These are phyloP conservation scores for Pipistrellus kuhlii DNA, from an alignment of 2,797 vertebrate species.

Conservation along the genomic window DNA sequence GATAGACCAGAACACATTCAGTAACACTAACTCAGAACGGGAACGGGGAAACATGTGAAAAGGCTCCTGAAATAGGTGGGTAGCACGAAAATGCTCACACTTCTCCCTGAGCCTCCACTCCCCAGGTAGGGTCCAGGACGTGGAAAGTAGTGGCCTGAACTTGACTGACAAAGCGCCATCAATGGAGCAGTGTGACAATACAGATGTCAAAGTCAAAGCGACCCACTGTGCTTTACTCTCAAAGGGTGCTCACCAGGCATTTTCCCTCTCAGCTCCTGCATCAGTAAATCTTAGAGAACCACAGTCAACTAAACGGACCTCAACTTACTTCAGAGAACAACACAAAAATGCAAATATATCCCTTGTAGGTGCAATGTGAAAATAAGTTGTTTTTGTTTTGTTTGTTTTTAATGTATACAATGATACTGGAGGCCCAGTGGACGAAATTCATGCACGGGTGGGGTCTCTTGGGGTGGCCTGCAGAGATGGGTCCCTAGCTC, in stretches of 20 bases:
- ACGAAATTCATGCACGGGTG: too few relatives aligned
- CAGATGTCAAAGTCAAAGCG: background rate
- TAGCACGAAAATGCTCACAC: background rate
- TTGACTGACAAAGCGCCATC: background rate
- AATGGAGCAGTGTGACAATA: background rate
- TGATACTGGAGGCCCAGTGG: background rate
- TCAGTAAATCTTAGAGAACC: background rate
- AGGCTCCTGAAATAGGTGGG: background rate
- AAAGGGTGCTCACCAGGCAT: background rate
- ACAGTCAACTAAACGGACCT: background rate
- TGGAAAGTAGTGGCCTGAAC: background rate
- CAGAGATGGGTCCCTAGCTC: too few relatives aligned
- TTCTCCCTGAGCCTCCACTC: fast-evolving
- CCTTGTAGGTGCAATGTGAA: background rate
- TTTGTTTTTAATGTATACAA: background rate
- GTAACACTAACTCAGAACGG: conserved; percentile 33
- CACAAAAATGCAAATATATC: background rate
- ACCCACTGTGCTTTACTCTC: background rate
- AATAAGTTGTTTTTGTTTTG: background rate
- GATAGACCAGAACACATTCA: conserved; percentile 41
- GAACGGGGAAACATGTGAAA: background rate
- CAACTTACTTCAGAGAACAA: background rate
- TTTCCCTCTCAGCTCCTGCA: background rate
- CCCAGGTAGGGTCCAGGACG: background rate
- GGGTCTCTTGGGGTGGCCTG: too few relatives aligned